Evolutionary conservation across 2,888 invertebrate genomes (phyloP).

Genomic region (Epinotia nisella): DNA sequence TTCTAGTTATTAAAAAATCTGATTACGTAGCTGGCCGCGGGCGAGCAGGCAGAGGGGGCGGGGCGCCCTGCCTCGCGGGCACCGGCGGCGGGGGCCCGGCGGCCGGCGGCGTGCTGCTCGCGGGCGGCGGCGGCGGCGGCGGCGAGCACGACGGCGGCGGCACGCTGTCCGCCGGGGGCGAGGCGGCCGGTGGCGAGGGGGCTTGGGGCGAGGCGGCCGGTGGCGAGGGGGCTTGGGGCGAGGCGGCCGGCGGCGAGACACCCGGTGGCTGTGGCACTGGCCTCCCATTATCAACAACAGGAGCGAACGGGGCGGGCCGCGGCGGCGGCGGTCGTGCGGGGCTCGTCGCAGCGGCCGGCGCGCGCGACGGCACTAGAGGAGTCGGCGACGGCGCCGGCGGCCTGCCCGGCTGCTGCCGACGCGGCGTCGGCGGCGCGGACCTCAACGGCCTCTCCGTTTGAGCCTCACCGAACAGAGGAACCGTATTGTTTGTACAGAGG

Average conservation of each 20-base stretch:
- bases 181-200: conserved; percentile 67
- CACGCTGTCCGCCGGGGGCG: conserved; percentile 67
- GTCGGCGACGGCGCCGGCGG: conserved; percentile 86
- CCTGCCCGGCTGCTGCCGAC: conserved; percentile 84
- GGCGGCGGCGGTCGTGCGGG: conserved; percentile 86
- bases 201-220: conserved; percentile 60
- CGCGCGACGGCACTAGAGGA: conserved; percentile 74
- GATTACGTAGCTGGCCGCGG: conserved; percentile 69
- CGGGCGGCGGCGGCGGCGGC: conserved; percentile 60
- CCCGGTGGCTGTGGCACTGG: conserved; percentile 77
- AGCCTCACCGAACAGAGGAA: conserved; percentile 87
- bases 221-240: conserved; percentile 68
- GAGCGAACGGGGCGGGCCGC: conserved; percentile 82
- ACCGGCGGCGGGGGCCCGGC: conserved; percentile 72
- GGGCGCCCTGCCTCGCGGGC: conserved; percentile 85
- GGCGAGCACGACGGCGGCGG: conserved; percentile 85
- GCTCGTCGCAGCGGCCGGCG: conserved; percentile 77
- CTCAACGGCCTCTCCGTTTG: conserved; percentile 71
- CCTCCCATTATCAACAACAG: conserved; percentile 63
- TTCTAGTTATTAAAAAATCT: conserved; percentile 26
- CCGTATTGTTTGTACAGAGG: conserved; percentile 93
- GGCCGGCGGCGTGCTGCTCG: conserved; percentile 84
- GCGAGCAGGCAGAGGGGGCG: conserved; percentile 88
- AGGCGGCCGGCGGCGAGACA: conserved; percentile 87
- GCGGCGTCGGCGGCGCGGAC: conserved; percentile 78